A percentile compares a stretch with the other conserved stretches of the same genome.
phyloP scores from a whole-genome alignment of 1,140 invertebrate species.

The Euwallacea fornicatus region DNA sequence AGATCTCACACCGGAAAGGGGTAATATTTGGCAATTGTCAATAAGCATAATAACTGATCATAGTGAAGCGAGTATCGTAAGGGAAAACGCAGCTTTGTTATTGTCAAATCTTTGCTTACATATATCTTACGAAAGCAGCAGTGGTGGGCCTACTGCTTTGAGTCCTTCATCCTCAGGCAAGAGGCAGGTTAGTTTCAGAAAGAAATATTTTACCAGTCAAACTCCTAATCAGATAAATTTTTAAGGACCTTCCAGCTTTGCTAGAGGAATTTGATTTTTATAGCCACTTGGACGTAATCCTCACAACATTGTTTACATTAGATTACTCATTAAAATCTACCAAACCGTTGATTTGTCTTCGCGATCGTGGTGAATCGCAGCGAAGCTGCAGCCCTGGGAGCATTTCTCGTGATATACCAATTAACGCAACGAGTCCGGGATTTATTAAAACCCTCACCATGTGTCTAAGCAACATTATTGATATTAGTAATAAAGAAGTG shows the following conservation, averaged over 20 bases:
- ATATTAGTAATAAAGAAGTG: slow-evolving; percentile 48
- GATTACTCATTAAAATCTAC: slow-evolving; percentile 7
- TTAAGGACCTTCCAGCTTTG: slow-evolving; percentile 31
- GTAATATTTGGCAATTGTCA: slow-evolving; percentile 44
- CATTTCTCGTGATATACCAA: not conserved
- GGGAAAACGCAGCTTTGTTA: slow-evolving; percentile 53
- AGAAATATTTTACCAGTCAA: too few relatives aligned
- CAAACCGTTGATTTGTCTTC: not conserved
- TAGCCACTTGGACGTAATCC: slow-evolving; percentile 26
- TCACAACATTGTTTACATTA: slow-evolving; percentile 33
- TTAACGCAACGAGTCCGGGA: slow-evolving; percentile 52
- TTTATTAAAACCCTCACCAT: slow-evolving; percentile 54
- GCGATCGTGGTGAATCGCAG: not conserved
- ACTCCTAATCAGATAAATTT: not conserved
- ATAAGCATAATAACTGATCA: slow-evolving; percentile 52
- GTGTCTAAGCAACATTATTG: slow-evolving; percentile 56
- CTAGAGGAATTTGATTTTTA: slow-evolving; percentile 38
- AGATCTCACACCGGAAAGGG: slow-evolving; percentile 41
- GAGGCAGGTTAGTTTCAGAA: too few relatives aligned
- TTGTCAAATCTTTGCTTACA: slow-evolving; percentile 49
- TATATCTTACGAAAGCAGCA: not conserved
- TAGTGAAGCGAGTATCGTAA: slow-evolving; percentile 52
- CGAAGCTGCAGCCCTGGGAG: slow-evolving; percentile 7
- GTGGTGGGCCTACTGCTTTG: too few relatives aligned
- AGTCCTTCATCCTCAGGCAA: too few relatives aligned